A percentile compares a stretch with the other conserved stretches of the same genome.
These are phyloP conservation scores for Dendrocopos noguchii DNA, from an alignment of 2,113 vertebrate genomes.

Conservation along the genomic window DNA sequence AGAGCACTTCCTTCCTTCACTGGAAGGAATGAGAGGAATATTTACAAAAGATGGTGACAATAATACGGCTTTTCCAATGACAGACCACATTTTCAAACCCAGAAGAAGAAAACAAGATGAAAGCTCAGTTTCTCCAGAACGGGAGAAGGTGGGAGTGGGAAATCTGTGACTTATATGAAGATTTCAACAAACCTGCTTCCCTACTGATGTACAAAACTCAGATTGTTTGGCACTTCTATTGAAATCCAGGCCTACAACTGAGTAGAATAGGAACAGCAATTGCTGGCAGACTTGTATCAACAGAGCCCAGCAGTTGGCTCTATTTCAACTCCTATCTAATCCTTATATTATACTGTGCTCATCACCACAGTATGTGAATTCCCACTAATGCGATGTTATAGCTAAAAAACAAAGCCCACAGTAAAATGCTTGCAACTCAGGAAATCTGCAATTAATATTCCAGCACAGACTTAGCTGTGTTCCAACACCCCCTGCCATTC, in stretches of 20 bases:
- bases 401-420: constrained; percentile 36
- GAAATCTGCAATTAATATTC: constrained; percentile 57
- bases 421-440: constrained; percentile 40
- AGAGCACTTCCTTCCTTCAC: not conserved
- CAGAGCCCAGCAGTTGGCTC: constrained; percentile 56
- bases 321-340: constrained; percentile 64
- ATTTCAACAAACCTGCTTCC: constrained; percentile 35
- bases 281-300: constrained; percentile 59
- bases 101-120: not conserved
- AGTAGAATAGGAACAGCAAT: constrained; percentile 22
- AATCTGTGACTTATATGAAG: not conserved
- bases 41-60: not conserved
- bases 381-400: constrained; percentile 3
- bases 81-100: not conserved
- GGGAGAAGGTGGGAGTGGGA: not conserved
- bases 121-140: not conserved
- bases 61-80: not conserved
- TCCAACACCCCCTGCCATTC: not conserved
- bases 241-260: constrained; percentile 32
- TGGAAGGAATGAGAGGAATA: not conserved
- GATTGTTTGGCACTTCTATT: constrained; percentile 11
- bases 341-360: constrained; percentile 29
- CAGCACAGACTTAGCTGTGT: not conserved
- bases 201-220: constrained; percentile 8
- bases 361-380: constrained; percentile 54